These are phyloP conservation scores for Symphodus melops DNA, from an alignment of 2,113 vertebrate genomes.

Conservation along the genomic window DNA sequence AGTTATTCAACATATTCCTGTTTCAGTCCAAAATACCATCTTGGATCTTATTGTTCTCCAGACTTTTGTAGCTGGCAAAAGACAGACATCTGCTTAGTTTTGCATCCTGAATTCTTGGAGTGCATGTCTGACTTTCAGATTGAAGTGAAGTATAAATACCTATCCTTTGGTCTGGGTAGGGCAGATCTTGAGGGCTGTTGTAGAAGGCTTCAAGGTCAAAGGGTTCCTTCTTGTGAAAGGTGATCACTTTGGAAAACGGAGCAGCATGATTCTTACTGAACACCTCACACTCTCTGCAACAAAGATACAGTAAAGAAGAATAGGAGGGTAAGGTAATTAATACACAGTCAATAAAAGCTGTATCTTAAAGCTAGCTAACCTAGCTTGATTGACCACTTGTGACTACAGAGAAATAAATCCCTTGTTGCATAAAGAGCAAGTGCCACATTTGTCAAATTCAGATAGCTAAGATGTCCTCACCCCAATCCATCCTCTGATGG, in stretches of 20 bases:
- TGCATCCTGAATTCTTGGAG: not conserved
- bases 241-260: constrained; percentile 97
- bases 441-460: not conserved
- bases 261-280: constrained; percentile 94
- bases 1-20: constrained; percentile 4
- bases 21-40: constrained; percentile 47
- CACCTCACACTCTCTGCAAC: constrained; percentile 92
- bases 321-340: no score
- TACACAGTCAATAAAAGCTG: not conserved
- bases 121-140: not conserved
- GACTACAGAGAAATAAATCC: not conserved
- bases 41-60: constrained; percentile 11
- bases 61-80: not conserved
- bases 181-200: constrained; percentile 90
- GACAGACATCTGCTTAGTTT: not conserved
- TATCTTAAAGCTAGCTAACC: not conserved
- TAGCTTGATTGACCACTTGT: not conserved
- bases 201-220: constrained; percentile 96
- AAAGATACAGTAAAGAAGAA: constrained; percentile 24
- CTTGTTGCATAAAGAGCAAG: not conserved
- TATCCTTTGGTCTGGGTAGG: constrained; percentile 93
- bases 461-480: constrained; percentile 72
- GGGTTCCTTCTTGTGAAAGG: constrained; percentile 97
- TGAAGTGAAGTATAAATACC: constrained; percentile 79
- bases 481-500: constrained; percentile 91